Conservation (phyloP, 2,113 vertebrate genomes). For the Sebastes fasciatus region DNA sequence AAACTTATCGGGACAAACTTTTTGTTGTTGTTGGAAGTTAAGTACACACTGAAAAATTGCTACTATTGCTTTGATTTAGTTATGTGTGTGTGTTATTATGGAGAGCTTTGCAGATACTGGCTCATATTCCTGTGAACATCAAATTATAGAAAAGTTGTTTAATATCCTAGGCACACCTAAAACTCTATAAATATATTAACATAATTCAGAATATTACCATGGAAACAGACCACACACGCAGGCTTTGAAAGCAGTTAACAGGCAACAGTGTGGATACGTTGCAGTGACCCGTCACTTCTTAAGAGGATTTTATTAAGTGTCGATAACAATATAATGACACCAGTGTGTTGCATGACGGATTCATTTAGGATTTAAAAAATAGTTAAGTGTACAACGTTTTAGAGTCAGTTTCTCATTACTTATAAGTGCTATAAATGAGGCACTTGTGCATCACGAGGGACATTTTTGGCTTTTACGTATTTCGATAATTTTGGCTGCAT, state of each 20-base stretch:
- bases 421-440: not conserved
- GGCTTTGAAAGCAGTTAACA: constrained; percentile 28
- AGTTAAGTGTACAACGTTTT: not conserved
- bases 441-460: not conserved
- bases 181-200: constrained; percentile 64
- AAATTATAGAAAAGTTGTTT: constrained; percentile 33
- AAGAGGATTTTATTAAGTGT: constrained; percentile 14
- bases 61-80: not conserved
- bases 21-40: not conserved
- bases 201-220: constrained; percentile 54
- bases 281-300: constrained; percentile 20
- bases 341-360: not conserved
- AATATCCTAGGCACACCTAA: constrained; percentile 42
- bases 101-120: constrained; percentile 26
- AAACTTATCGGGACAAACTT: not conserved
- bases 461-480: not conserved
- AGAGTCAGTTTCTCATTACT: not conserved
- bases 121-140: constrained; percentile 33
- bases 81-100: constrained; percentile 7
- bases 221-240: constrained; percentile 36
- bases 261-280: not conserved
- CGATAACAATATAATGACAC: not conserved
- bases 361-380: not conserved
- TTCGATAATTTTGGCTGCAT: not conserved
- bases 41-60: not conserved